These are phyloP conservation scores for Beris morrisii DNA, from an alignment of 2,888 invertebrate genomes.

Conservation along the genomic window DNA sequence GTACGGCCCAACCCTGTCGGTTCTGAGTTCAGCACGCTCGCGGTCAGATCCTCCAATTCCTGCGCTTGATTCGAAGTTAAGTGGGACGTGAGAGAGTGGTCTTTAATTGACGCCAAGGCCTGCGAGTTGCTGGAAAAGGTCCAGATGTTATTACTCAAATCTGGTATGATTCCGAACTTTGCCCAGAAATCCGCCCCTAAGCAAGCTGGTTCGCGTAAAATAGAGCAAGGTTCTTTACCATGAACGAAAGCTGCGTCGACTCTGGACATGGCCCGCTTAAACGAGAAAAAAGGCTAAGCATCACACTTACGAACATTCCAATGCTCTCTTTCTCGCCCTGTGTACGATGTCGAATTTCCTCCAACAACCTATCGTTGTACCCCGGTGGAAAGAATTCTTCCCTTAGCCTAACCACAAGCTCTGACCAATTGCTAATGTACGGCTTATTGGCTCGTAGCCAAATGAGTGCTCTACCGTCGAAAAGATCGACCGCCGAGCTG, in stretches of 20 bases:
- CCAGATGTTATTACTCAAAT: no score
- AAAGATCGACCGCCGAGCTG: not conserved
- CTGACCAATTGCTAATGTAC: not conserved
- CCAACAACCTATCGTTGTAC: not conserved
- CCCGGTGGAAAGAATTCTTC: not conserved
- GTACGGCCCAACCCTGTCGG: no score
- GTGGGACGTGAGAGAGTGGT: no score
- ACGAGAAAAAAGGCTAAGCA: slow-evolving; percentile 1
- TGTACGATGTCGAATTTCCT: not conserved
- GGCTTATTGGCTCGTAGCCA: not conserved
- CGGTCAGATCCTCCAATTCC: no score
- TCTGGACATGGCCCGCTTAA: not conserved
- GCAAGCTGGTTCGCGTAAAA: not conserved
- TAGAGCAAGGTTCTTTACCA: not conserved
- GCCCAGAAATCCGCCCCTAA: no score
- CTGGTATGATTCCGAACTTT: no score
- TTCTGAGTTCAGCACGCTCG: no score
- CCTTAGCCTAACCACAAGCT: not conserved
- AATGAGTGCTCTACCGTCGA: not conserved
- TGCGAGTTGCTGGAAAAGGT: no score
- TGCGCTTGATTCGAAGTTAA: no score
- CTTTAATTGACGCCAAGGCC: no score
- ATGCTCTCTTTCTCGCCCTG: slow-evolving; percentile 4
- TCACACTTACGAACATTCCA: slow-evolving; percentile 4
- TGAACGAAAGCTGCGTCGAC: not conserved